Percentiles rank a stretch among this genome's conserved stretches.
Conservation (phyloP, 1,140 invertebrate genomes). For the Pseudomyrmex sp. region DNA sequence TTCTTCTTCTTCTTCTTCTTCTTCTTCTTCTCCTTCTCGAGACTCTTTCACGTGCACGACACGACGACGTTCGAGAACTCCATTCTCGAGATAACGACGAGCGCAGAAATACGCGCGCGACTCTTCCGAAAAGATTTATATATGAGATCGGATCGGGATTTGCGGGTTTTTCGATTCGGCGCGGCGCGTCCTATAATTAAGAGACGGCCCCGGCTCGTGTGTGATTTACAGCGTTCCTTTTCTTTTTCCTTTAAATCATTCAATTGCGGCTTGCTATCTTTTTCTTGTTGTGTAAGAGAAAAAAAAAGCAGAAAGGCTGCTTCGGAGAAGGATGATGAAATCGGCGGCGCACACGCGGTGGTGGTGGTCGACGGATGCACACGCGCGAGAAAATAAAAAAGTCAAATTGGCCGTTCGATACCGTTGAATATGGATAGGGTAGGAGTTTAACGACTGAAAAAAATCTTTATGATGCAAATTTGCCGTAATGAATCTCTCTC, state of each 20-base stretch:
- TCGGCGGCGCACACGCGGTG: conserved; percentile 36
- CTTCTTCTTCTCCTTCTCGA: too few relatives aligned
- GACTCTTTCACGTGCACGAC: not conserved
- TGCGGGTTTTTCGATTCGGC: not conserved
- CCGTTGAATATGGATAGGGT: conserved; percentile 73
- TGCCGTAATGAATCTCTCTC: conserved; percentile 45
- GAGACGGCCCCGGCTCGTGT: not conserved
- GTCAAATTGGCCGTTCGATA: conserved; percentile 68
- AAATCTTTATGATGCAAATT: conserved; percentile 70
- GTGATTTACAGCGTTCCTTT: conserved; percentile 30
- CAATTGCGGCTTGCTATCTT: conserved; percentile 23
- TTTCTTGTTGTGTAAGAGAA: not conserved
- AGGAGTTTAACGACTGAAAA: conserved; percentile 10
- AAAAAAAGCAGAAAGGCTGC: not conserved
- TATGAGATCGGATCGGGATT: not conserved
- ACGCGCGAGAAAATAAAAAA: conserved; percentile 69
- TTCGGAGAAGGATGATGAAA: conserved; percentile 55
- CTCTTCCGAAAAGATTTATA: conserved; percentile 5
- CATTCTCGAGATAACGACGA: conserved; percentile 14
- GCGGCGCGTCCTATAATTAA: conserved; percentile 31
- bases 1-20: not conserved
- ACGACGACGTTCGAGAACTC: conserved; percentile 7
- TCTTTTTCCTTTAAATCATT: conserved; percentile 53
- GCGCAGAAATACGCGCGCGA: not conserved
- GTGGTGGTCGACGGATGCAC: conserved; percentile 62